Evolutionary conservation across 2,113 vertebrate genomes (phyloP), one percentile per base, ranked within the genome.

Genomic region (Trichechus manatus): DNA sequence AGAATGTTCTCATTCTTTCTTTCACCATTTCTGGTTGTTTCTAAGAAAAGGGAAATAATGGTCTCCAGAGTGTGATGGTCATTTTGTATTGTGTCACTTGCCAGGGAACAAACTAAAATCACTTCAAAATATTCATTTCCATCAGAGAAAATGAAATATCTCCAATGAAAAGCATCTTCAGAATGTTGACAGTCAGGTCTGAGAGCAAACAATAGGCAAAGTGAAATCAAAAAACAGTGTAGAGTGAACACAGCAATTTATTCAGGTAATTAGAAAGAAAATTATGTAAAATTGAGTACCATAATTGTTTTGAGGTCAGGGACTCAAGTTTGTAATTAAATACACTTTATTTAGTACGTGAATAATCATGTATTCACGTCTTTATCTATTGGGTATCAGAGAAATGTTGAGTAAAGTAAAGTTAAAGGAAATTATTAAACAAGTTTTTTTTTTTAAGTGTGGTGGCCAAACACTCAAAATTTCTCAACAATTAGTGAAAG

Each of bases 261-360:
- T 97, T 96, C 95, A 95, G 23, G 89, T 93, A 95, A 96, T 98
- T 97, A 96, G 89, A 87, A 95, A 87, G 82, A 96, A 97, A 96
- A 97, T 95, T 93, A 47, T 1, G 2, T 93, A 93, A 91, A 92
- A 91, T 31, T 94, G 77, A 95, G 44, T 95, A 87, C 22, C 61
- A 64, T 86, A 95, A 97, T 98, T 95, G 81, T 98, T 97, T 92
- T 87, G 87, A 97, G 96, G 97, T 98, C 92, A 97, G 83, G 89
- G 97, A 91, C 68, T 96, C 95, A 94, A 96, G 94, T 94, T 96
- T 95, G 68, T 90, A 98, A 97, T 97, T 97, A 97, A 97, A 93
- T 27, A 95, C 11, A 94, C 44, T 93, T 92, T 94, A 79, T 95
- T 96, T 95, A 95, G 84, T 94, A 70, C 66, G 79, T 94, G 83